Evolutionary conservation across 2,113 vertebrate species (phyloP), one percentile per base, ranked within the genome.

Genomic region (Arenaria interpres): DNA sequence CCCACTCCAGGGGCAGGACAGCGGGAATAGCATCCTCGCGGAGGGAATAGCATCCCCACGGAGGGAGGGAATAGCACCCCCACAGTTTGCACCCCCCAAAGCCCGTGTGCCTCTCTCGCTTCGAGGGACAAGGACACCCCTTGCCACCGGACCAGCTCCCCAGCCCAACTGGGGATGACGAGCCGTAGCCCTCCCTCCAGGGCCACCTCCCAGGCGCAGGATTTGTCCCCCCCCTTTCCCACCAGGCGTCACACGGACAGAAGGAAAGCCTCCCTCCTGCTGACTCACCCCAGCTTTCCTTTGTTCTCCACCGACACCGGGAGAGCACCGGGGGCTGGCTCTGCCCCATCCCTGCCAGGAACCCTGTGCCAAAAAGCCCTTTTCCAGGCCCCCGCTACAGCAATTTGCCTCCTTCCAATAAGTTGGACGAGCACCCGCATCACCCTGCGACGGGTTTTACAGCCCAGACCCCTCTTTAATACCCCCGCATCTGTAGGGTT

Each of bases 261-360:
- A n/a, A 54, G 59, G 66, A 48, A 53, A 57, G 37, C 71, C n/a
- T 53, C 63, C 85, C 77, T 82, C 71, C 87, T 96, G 96, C 96
- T 96, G 96, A 97, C 94, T 96, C 96, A 96, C 85, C 77, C 81
- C 53, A 14, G 62, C 53, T 60, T 68, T 53, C 50, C 94, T 96
- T 96, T 93, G 82, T 96, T 94, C 93, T 91, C 43, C 24, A 51
- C 50, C 8, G 2, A 13, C 59, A 69, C 76, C 15, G 9, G 48
- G 50, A 2, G 8, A 68, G 67, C 57, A 17, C 50, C 19, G 13
- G 2, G 45, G 21, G 23, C 23, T 5, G 50, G 50, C 51, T 53
- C 51, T 53, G 25, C 51, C 32, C 0, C 1, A 27, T 33, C n/a
- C 11, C 2, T 9, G 18, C 33, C 14, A 12, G 4, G 32, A 53